These are phyloP conservation scores for Takifugu ocellatus DNA, from an alignment of 2,797 vertebrate species.

Conservation along the genomic window DNA sequence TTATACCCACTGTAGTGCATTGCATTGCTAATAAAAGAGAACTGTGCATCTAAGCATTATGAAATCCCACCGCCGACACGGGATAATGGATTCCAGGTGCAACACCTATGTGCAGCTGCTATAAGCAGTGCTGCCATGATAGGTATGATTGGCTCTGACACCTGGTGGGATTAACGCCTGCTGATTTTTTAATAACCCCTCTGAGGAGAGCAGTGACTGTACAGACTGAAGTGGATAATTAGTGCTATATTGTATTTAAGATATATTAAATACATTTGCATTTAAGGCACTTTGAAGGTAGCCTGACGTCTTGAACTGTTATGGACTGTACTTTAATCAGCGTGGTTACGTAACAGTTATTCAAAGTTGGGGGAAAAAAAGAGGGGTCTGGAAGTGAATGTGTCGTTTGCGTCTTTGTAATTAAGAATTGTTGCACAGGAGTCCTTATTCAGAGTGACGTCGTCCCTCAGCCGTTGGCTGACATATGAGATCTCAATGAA, in stretches of 20 bases:
- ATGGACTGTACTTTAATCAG: no score
- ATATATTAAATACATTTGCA: conserved; percentile 16
- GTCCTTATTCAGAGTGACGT: no score
- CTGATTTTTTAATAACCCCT: conserved; percentile 41
- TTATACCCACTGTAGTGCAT: background rate
- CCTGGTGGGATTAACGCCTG: conserved; percentile 43
- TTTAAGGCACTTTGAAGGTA: background rate
- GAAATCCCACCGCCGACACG: background rate
- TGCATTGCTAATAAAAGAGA: background rate
- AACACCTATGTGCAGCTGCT: conserved; percentile 18
- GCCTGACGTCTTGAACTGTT: no score
- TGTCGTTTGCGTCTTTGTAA: no score
- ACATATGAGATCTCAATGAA: no score
- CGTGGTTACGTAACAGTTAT: no score
- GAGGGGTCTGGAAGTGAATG: no score
- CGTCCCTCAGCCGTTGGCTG: no score
- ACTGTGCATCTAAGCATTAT: conserved; percentile 1
- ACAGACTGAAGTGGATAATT: conserved; percentile 39
- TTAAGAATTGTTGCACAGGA: no score
- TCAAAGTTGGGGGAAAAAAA: no score
- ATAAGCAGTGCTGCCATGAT: conserved; percentile 6
- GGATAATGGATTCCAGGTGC: conserved; percentile 24
- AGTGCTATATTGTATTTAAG: conserved; percentile 14
- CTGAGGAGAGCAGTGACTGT: conserved; percentile 31
- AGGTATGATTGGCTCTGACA: conserved; percentile 15